A percentile compares a stretch with the other conserved stretches of the same genome.
These are phyloP conservation scores for Geophilus truncorum DNA, from an alignment of 2,888 invertebrate genomes.

Conservation along the genomic window DNA sequence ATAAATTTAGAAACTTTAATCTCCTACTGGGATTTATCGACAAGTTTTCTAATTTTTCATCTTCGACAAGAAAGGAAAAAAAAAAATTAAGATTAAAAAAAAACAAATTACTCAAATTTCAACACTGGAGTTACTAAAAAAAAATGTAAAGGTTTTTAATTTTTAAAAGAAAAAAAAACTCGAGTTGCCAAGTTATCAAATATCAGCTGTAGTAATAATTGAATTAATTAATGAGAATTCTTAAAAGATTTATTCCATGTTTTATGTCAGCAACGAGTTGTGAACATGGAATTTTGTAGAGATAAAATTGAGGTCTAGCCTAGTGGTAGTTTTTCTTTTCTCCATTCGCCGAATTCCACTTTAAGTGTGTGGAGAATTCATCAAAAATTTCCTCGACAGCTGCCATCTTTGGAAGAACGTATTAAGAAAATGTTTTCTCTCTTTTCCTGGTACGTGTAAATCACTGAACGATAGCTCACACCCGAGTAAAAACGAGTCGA, in stretches of 20 bases:
- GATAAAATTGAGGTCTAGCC: neutral
- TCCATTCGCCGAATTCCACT: neutral
- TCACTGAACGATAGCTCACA: neutral
- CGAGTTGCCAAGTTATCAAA: neutral
- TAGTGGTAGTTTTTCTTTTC: neutral
- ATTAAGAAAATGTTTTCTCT: constrained; percentile 26
- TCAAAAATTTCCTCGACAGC: constrained; percentile 14
- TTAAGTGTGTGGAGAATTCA: neutral
- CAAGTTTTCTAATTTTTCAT: neutral
- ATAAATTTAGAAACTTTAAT: constrained; percentile 27
- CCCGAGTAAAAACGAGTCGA: neutral
- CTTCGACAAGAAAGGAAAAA: neutral
- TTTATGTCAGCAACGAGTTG: no score
- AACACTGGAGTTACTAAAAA: neutral
- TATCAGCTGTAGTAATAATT: no score
- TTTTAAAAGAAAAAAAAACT: neutral
- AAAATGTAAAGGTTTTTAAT: neutral
- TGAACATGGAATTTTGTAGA: no score
- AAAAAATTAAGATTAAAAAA: no score
- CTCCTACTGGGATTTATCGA: constrained; percentile 21
- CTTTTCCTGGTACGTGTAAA: neutral
- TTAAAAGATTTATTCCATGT: no score
- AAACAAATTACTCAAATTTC: neutral
- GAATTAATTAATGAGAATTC: no score
- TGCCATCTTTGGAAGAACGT: neutral